Conservation (phyloP, 1,140 invertebrate genomes). For the Lamellibrachia luymesi region DNA sequence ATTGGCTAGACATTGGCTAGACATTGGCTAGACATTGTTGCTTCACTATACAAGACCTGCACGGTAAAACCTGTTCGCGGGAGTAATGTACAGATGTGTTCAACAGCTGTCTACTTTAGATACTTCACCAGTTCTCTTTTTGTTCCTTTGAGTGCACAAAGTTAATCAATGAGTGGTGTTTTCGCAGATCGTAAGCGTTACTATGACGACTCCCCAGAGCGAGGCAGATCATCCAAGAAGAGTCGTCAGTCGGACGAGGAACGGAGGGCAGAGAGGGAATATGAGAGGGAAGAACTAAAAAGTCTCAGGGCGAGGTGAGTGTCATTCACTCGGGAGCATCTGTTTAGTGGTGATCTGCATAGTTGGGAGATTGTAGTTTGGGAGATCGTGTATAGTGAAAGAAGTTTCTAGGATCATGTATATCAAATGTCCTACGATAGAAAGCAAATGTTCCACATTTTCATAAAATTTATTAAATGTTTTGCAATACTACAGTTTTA, state of each 20-base stretch:
- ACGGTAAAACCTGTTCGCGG: no score
- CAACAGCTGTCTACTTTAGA: no score
- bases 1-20: no score
- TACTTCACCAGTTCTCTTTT: no score
- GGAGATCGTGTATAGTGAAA: neutral
- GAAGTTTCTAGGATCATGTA: neutral
- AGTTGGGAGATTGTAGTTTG: no score
- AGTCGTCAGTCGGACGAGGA: neutral
- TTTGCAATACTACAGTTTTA: no score
- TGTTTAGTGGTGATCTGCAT: neutral
- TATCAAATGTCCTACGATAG: no score
- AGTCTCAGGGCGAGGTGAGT: neutral
- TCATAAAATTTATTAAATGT: no score
- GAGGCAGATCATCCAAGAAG: neutral
- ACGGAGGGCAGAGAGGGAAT: neutral
- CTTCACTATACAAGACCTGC: no score
- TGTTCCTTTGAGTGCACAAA: neutral
- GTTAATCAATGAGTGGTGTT: slow-evolving; percentile 10
- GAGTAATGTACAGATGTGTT: no score
- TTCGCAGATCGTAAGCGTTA: slow-evolving; percentile 19
- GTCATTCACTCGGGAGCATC: neutral
- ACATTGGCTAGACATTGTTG: no score
- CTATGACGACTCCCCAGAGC: slow-evolving; percentile 22
- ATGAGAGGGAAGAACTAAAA: neutral
- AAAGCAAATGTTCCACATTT: no score